Conservation (phyloP, 2,888 invertebrate species). For the Chaetoderma sp. region DNA sequence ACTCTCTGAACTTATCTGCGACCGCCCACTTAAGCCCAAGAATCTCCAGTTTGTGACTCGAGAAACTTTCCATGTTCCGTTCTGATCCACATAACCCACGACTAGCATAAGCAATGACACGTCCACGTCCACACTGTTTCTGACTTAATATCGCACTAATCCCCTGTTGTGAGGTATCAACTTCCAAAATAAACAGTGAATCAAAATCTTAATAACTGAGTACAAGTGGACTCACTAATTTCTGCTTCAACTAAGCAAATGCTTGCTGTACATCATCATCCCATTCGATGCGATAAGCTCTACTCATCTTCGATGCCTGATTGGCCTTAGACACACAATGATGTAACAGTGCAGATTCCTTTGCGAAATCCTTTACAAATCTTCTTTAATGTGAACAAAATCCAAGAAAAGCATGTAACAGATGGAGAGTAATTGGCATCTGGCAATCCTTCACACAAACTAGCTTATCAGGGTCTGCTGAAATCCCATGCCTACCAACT, state of each 20-base stretch:
- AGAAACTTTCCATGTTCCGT: neutral
- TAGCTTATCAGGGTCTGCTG: conserved; percentile 7
- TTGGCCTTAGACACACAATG: neutral
- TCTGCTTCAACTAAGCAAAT: neutral
- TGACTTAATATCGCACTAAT: conserved; percentile 6
- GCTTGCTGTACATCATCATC: neutral
- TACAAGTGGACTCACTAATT: neutral
- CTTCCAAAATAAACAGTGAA: neutral
- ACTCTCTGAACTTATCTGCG: conserved; percentile 23
- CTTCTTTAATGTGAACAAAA: conserved; percentile 1
- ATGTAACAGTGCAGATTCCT: neutral
- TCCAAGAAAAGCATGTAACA: neutral
- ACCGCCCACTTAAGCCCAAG: conserved; percentile 35
- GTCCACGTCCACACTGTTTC: neutral
- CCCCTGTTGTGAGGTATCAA: conserved; percentile 3
- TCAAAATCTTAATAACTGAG: conserved; percentile 1
- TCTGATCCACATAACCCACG: conserved; percentile 8
- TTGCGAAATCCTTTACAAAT: neutral
- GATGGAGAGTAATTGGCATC: neutral
- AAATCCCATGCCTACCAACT: neutral
- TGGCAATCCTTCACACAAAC: neutral
- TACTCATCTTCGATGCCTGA: neutral
- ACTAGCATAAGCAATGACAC: conserved; percentile 8
- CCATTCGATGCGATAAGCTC: neutral
- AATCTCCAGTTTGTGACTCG: conserved; percentile 24